Conservation (phyloP, 2,888 invertebrate species). For the Argyresthia albistria region DNA sequence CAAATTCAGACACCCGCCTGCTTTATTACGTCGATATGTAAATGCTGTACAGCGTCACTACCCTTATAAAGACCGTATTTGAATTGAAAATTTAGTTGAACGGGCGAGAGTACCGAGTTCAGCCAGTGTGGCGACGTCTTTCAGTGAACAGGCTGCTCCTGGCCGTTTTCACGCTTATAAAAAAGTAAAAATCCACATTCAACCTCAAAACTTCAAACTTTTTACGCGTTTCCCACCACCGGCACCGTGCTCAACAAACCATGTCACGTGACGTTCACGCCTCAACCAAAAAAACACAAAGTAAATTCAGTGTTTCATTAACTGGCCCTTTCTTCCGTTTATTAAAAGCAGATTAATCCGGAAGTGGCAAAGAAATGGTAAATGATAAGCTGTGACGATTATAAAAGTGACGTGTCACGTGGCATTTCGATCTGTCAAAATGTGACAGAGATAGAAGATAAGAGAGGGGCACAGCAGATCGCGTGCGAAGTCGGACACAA, state of each 20-base stretch:
- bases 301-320: neutral
- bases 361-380: neutral
- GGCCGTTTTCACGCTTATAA: conserved; percentile 18
- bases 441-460: conserved; percentile 40
- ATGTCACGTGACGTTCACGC: neutral
- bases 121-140: conserved; percentile 66
- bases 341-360: neutral
- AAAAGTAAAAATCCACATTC: neutral
- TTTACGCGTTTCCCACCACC: neutral
- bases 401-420: conserved; percentile 33
- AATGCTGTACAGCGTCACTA: conserved; percentile 70
- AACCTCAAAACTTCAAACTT: conserved; percentile 7
- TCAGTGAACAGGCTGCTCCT: conserved; percentile 61
- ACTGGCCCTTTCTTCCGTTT: no score
- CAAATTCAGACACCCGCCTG: conserved; percentile 60
- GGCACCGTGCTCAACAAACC: neutral
- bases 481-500: conserved; percentile 17
- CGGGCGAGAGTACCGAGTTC: conserved; percentile 54
- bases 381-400: neutral
- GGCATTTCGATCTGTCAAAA: conserved; percentile 52
- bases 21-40: conserved; percentile 72
- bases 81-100: conserved; percentile 71
- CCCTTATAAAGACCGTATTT: conserved; percentile 71
- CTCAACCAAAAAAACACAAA: neutral
- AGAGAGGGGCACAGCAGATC: conserved; percentile 26